phyloP scores from a whole-genome alignment of 2,888 invertebrate genomes.

The Lochmaea capreae region DNA sequence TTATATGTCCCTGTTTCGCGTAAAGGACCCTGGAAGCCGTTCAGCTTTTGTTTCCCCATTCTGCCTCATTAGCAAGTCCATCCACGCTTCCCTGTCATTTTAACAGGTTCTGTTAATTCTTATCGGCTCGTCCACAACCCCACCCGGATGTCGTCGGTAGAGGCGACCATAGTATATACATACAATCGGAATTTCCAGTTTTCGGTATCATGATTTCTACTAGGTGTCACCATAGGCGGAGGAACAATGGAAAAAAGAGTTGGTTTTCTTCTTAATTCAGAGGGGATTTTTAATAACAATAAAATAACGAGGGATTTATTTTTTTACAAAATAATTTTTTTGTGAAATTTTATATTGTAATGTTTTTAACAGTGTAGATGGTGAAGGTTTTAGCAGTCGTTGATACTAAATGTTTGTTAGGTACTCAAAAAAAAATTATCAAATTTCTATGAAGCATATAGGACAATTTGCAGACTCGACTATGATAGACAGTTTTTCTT shows the following conservation, averaged over 20 bases:
- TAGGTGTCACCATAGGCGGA: not conserved
- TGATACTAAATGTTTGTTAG: too few relatives aligned
- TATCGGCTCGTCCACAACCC: constrained; percentile 19
- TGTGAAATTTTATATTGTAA: too few relatives aligned
- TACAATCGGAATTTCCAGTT: constrained; percentile 25
- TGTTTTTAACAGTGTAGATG: too few relatives aligned
- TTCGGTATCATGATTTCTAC: constrained; percentile 18
- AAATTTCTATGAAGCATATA: too few relatives aligned
- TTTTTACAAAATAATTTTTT: too few relatives aligned
- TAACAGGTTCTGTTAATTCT: constrained; percentile 47
- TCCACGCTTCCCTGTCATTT: constrained; percentile 46
- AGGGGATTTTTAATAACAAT: too few relatives aligned
- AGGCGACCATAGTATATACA: constrained; percentile 11
- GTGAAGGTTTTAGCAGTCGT: too few relatives aligned
- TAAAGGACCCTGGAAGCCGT: constrained; percentile 32
- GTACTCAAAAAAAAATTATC: too few relatives aligned
- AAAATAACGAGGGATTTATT: too few relatives aligned
- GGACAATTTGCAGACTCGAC: too few relatives aligned
- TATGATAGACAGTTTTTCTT: too few relatives aligned
- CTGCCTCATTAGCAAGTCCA: constrained; percentile 47
- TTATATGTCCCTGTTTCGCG: constrained; percentile 33
- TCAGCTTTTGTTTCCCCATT: constrained; percentile 47
- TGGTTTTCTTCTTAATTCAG: not conserved
- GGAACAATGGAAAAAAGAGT: not conserved
- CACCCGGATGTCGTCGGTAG: constrained; percentile 22